Evolutionary conservation across 2,888 invertebrate genomes (phyloP).

Genomic region (Conus canariensis): DNA sequence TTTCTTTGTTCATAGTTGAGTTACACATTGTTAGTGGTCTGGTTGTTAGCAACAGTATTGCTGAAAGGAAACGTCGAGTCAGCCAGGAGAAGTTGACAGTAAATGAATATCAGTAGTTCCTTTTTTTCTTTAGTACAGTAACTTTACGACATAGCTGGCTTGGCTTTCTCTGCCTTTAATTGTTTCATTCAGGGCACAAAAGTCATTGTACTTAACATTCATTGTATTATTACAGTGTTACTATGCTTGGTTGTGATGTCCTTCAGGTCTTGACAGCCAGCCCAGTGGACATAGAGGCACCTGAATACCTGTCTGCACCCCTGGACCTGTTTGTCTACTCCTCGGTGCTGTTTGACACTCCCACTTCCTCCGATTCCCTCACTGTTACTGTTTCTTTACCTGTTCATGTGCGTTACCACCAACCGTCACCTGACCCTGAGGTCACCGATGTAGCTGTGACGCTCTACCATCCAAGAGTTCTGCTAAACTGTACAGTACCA

Average conservation of each 20-base stretch:
- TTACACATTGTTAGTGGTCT: no score
- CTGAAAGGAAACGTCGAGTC: no score
- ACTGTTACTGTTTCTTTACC: conserved; percentile 57
- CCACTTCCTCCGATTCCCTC: conserved; percentile 26
- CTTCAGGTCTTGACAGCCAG: conserved; percentile 58
- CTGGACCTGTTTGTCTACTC: conserved; percentile 57
- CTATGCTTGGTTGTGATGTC: neutral
- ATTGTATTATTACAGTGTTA: no score
- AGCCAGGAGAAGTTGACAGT: no score
- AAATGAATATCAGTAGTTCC: no score
- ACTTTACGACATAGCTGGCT: no score
- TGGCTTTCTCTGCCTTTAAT: no score
- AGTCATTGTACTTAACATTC: no score
- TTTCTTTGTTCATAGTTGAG: no score
- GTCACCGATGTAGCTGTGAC: conserved; percentile 49
- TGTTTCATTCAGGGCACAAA: no score
- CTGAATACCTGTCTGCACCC: conserved; percentile 61
- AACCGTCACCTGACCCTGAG: conserved; percentile 48
- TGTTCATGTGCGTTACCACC: conserved; percentile 68
- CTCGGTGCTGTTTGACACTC: conserved; percentile 12
- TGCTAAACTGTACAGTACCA: conserved; percentile 49
- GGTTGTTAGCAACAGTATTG: no score
- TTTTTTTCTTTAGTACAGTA: no score
- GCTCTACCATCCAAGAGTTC: conserved; percentile 52
- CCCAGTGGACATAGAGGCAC: conserved; percentile 64